These are phyloP conservation scores for Papilio elwesi DNA, from an alignment of 2,888 invertebrate species.

Conservation along the genomic window DNA sequence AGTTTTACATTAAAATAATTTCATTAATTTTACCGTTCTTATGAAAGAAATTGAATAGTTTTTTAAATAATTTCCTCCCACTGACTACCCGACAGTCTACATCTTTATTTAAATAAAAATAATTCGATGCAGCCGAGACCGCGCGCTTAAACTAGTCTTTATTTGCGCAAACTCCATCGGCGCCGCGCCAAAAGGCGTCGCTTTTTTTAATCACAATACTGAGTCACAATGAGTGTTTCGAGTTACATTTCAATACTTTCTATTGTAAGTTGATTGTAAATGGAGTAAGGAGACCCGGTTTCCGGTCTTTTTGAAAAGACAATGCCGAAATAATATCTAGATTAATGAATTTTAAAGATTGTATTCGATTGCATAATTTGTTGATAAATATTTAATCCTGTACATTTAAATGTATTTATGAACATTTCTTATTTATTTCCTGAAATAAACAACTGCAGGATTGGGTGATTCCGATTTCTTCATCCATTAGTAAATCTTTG, in stretches of 20 bases:
- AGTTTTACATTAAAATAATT: no score
- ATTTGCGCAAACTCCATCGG: conserved; percentile 36
- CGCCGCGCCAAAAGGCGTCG: conserved; percentile 33
- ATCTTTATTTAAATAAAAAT: conserved; percentile 8
- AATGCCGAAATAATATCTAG: conserved; percentile 10
- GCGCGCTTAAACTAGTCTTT: conserved; percentile 8
- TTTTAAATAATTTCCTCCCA: no score
- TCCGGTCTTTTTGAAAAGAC: conserved; percentile 29
- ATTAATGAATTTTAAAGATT: conserved; percentile 24
- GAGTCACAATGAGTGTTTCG: conserved; percentile 40
- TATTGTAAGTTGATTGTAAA: conserved; percentile 35
- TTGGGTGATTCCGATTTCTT: no score
- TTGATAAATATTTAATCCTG: background rate
- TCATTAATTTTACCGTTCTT: no score
- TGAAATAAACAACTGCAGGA: no score
- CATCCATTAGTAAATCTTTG: background rate
- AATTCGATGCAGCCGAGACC: background rate
- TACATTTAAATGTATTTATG: conserved; percentile 11
- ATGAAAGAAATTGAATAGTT: no score
- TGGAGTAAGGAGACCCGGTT: conserved; percentile 36
- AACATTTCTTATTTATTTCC: background rate
- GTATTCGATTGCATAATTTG: conserved; percentile 10
- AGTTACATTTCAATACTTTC: conserved; percentile 41
- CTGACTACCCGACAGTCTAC: background rate
- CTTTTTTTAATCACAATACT: conserved; percentile 38